phyloP scores from a whole-genome alignment of 2,888 invertebrate genomes.

The Leistus spinibarbis region DNA sequence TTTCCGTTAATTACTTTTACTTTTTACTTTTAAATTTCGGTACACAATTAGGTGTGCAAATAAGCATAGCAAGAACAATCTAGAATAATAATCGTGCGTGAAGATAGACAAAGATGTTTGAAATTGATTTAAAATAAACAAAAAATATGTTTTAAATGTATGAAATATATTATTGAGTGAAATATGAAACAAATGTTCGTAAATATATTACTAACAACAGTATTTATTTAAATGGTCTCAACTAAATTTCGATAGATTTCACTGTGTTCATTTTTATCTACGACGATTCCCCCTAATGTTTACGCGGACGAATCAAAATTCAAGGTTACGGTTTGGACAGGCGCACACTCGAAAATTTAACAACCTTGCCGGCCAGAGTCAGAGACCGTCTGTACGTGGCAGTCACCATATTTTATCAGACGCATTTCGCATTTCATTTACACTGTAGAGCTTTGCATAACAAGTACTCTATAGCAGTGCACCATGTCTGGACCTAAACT shows the following conservation, averaged over 20 bases:
- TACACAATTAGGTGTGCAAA: not conserved
- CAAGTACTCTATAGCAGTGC: not conserved
- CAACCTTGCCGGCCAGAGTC: not conserved
- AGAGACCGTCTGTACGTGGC: too few relatives aligned
- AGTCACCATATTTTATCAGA: not conserved
- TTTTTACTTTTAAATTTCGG: not conserved
- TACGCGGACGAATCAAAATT: not conserved
- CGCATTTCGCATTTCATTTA: not conserved
- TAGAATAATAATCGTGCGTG: not conserved
- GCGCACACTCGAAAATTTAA: not conserved
- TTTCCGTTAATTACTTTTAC: too few relatives aligned
- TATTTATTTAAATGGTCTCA: not conserved
- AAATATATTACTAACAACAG: not conserved
- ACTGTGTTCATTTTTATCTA: not conserved
- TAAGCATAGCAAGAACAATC: not conserved
- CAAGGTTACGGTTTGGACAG: not conserved
- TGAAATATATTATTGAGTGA: too few relatives aligned
- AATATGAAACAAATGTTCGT: too few relatives aligned
- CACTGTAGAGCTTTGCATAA: not conserved
- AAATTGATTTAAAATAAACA: not conserved
- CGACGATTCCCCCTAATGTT: not conserved
- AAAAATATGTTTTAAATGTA: not conserved
- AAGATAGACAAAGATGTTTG: not conserved
- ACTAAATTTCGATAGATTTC: not conserved
- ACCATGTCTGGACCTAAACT: slow-evolving; percentile 51